Percentiles rank a stretch among this genome's conserved stretches.
These are phyloP conservation scores for Chunga burmeisteri DNA, from an alignment of 2,113 vertebrate species.

Conservation along the genomic window DNA sequence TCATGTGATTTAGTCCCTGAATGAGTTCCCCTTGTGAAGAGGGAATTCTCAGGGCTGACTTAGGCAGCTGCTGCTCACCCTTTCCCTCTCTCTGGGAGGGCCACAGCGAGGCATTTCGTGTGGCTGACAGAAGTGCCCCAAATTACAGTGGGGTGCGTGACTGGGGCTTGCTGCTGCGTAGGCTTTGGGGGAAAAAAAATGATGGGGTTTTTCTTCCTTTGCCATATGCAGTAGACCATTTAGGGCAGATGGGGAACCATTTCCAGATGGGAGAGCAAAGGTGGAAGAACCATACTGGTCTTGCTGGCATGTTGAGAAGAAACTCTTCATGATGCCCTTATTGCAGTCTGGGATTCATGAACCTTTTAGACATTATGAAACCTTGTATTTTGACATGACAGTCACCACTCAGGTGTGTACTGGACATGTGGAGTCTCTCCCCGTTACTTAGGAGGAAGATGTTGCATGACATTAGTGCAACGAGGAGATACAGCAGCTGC, in stretches of 20 bases:
- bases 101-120: accelerated
- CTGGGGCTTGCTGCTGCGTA: background rate
- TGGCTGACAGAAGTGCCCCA: background rate
- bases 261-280: background rate
- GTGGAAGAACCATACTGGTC: background rate
- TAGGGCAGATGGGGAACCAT: background rate
- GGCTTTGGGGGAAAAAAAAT: background rate
- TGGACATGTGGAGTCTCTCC: background rate
- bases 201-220: background rate
- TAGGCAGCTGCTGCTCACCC: background rate
- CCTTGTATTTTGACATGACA: background rate
- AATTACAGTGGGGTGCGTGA: background rate
- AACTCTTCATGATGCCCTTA: background rate
- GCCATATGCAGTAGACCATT: background rate
- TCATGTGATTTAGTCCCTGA: background rate
- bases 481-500: background rate
- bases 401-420: background rate
- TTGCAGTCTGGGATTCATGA: background rate
- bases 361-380: background rate
- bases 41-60: background rate
- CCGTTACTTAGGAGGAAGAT: background rate
- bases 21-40: background rate
- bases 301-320: background rate
- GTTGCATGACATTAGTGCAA: background rate
- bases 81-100: background rate